phyloP scores from a whole-genome alignment of 2,113 vertebrate genomes.

The Eleginops maclovinus region DNA sequence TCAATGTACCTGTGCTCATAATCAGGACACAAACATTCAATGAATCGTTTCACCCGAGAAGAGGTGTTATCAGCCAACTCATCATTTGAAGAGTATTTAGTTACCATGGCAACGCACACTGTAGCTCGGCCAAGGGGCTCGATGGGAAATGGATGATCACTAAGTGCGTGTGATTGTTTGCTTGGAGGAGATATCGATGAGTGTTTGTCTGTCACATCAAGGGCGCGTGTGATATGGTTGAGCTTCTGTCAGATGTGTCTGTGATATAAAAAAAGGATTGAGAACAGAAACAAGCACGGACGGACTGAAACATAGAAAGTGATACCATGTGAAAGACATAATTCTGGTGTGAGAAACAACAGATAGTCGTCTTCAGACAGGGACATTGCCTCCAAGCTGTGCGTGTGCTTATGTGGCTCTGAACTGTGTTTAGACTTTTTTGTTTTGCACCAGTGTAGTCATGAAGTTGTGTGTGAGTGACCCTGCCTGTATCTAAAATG shows the following conservation, averaged over 20 bases:
- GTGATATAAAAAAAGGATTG: background rate
- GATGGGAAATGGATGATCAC: constrained; percentile 38
- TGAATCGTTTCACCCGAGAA: constrained; percentile 22
- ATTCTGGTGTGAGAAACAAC: constrained; percentile 28
- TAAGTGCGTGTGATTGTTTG: constrained; percentile 28
- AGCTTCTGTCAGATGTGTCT: constrained; percentile 16
- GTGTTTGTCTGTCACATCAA: background rate
- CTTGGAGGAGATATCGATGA: constrained; percentile 36
- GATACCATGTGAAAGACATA: background rate
- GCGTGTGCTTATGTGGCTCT: background rate
- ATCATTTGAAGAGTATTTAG: constrained; percentile 60
- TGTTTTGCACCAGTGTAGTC: background rate
- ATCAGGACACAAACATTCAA: constrained; percentile 36
- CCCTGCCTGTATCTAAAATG: background rate
- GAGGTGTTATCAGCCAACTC: constrained; percentile 41
- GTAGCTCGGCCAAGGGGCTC: constrained; percentile 27
- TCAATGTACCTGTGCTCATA: constrained; percentile 34
- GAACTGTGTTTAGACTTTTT: background rate
- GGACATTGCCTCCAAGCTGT: background rate
- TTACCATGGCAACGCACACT: constrained; percentile 50
- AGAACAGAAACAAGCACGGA: background rate
- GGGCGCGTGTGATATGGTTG: background rate
- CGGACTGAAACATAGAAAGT: background rate
- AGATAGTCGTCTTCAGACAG: constrained; percentile 9
- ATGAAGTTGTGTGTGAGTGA: background rate